Evolutionary conservation across 2,797 vertebrate species (phyloP).

Genomic region (Aeoliscus strigatus): DNA sequence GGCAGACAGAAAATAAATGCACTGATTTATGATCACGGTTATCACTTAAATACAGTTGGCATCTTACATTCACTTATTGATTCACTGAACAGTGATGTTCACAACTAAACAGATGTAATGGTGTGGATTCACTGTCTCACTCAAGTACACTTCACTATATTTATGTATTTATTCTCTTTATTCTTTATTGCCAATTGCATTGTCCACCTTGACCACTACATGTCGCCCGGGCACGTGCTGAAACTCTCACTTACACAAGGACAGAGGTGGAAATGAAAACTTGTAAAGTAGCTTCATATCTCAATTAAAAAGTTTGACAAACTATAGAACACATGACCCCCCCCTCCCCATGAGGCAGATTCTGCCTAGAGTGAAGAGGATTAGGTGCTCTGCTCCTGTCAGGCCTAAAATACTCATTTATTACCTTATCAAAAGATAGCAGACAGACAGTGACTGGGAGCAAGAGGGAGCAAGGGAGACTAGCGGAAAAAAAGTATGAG

Average conservation of each 20-base stretch:
- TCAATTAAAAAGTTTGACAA: constrained; percentile 70
- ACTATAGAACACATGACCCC: constrained; percentile 58
- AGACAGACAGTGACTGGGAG: constrained; percentile 41
- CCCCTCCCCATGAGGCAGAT: constrained; percentile 57
- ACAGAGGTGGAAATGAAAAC: constrained; percentile 53
- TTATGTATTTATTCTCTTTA: too few species aligned
- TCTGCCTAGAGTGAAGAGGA: constrained; percentile 62
- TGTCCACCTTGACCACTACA: too few species aligned
- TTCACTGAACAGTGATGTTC: too few species aligned
- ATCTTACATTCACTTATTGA: too few species aligned
- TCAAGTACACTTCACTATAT: too few species aligned
- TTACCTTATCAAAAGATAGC: constrained; percentile 63
- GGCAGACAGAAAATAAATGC: constrained; percentile 15
- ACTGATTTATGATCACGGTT: background rate
- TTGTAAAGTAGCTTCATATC: constrained; percentile 60
- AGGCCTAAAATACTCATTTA: constrained; percentile 70
- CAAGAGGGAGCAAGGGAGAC: constrained; percentile 17
- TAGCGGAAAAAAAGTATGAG: constrained; percentile 34
- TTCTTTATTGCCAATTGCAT: too few species aligned
- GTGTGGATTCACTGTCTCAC: too few species aligned
- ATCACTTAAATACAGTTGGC: background rate
- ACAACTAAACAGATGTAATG: too few species aligned
- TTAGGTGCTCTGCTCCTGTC: constrained; percentile 60
- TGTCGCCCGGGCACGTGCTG: too few species aligned
- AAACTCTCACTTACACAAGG: constrained; percentile 54